A percentile compares a stretch with the other conserved stretches of the same genome.
These are phyloP conservation scores for Girardinus metallicus DNA, from an alignment of 2,797 vertebrate genomes.

Conservation along the genomic window DNA sequence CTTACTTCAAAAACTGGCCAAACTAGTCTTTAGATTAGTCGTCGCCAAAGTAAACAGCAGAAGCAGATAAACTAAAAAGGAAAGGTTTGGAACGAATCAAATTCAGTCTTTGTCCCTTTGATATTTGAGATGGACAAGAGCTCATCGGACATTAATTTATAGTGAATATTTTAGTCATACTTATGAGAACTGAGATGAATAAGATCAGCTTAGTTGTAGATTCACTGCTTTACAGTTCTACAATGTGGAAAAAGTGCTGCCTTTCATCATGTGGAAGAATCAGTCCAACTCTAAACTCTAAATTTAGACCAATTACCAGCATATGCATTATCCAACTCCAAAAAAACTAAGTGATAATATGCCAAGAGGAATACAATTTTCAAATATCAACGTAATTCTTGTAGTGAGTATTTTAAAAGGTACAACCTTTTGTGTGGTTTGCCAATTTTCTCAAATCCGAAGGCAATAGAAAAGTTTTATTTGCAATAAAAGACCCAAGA, in stretches of 20 bases:
- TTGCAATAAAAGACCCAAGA: conserved; percentile 24
- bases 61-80: background rate
- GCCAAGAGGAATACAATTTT: background rate
- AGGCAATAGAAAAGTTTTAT: background rate
- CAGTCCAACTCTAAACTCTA: background rate
- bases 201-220: background rate
- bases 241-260: background rate
- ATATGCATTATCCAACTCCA: background rate
- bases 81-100: background rate
- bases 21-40: background rate
- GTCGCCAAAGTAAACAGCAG: background rate
- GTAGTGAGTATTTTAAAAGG: background rate
- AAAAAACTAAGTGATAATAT: background rate
- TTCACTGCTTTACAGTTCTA: background rate
- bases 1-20: background rate
- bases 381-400: background rate
- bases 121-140: background rate
- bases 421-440: background rate
- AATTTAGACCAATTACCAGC: background rate
- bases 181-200: background rate
- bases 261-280: background rate
- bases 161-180: background rate
- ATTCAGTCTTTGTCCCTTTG: background rate
- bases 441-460: background rate
- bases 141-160: background rate